A percentile compares a stretch with the other conserved stretches of the same genome.
phyloP scores from a whole-genome alignment of 2,888 invertebrate species.

The Hirtodrosophila cameraria region DNA sequence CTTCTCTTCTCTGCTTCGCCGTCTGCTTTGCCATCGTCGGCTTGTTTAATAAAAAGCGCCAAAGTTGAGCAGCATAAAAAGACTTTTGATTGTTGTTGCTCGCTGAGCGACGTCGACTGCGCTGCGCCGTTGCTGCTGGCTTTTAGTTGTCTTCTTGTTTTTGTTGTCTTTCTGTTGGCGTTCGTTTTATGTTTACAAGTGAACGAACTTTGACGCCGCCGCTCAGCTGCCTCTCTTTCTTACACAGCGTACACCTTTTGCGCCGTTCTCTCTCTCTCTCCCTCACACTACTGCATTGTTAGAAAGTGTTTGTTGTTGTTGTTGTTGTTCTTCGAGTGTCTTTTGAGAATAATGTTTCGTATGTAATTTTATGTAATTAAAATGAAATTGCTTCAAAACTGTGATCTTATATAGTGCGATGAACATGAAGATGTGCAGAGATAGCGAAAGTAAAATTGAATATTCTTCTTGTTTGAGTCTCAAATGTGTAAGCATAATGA shows the following conservation, averaged over 20 bases:
- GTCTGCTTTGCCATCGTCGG: constrained; percentile 47
- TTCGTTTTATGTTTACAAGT: constrained; percentile 72
- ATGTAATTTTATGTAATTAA: constrained; percentile 70
- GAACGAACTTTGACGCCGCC: constrained; percentile 72
- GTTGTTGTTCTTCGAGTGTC: constrained; percentile 26
- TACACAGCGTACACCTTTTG: no score
- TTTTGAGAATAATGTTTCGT: constrained; percentile 55
- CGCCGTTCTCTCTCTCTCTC: not conserved
- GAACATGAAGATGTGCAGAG: constrained; percentile 26
- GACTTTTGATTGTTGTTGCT: constrained; percentile 63
- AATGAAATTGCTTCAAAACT: constrained; percentile 48
- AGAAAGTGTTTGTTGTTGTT: constrained; percentile 64
- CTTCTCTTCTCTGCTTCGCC: constrained; percentile 23
- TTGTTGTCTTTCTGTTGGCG: constrained; percentile 39
- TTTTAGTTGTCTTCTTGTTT: constrained; percentile 33
- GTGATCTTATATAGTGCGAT: constrained; percentile 15
- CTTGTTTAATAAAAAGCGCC: constrained; percentile 76
- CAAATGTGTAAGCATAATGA: constrained; percentile 30
- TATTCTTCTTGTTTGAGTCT: constrained; percentile 10
- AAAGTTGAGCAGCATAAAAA: constrained; percentile 69
- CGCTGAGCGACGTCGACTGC: constrained; percentile 35
- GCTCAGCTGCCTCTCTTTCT: constrained; percentile 24
- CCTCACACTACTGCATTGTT: constrained; percentile 11
- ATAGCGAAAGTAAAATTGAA: constrained; percentile 67
- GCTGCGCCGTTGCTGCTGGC: constrained; percentile 31